Conservation (phyloP, 2,797 vertebrate species). For the Siniperca obscura region DNA sequence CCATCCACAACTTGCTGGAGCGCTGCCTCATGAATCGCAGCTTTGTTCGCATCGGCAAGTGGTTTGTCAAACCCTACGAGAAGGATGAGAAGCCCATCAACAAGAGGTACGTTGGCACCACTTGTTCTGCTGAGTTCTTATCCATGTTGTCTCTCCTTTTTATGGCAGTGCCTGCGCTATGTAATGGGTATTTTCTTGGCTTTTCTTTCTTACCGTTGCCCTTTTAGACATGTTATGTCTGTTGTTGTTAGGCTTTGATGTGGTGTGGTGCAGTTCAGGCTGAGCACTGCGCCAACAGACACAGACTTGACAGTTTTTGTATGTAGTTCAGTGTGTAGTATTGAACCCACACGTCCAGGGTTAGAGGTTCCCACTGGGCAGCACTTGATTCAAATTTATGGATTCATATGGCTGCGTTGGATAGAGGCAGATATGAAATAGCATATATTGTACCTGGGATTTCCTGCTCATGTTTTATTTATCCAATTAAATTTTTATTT, state of each 20-base stretch:
- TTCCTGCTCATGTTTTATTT: conserved; percentile 3
- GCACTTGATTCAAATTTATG: background rate
- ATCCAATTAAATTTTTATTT: background rate
- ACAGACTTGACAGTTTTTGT: conserved; percentile 11
- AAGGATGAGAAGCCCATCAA: conserved; percentile 98
- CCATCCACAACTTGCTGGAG: conserved; percentile 97
- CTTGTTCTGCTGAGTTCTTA: conserved; percentile 4
- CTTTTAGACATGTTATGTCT: background rate
- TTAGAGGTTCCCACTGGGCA: background rate
- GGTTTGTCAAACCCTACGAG: conserved; percentile 99
- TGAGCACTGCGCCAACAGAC: conserved; percentile 8
- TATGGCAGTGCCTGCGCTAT: background rate
- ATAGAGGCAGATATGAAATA: conserved; percentile 2
- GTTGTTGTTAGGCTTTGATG: conserved; percentile 8
- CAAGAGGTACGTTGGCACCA: conserved; percentile 88
- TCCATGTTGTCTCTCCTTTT: background rate
- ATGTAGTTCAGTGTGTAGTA: conserved; percentile 9
- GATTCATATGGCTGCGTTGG: background rate
- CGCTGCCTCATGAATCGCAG: conserved; percentile 96
- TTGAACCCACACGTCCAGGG: conserved; percentile 11
- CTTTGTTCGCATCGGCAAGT: conserved; percentile 95
- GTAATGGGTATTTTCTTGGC: background rate
- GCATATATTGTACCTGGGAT: background rate
- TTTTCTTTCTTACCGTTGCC: background rate
- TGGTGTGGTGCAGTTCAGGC: conserved; percentile 24